Evolutionary conservation across 2,797 vertebrate species (phyloP), one percentile per base, ranked within the genome.

Genomic region (Miichthys miiuy): DNA sequence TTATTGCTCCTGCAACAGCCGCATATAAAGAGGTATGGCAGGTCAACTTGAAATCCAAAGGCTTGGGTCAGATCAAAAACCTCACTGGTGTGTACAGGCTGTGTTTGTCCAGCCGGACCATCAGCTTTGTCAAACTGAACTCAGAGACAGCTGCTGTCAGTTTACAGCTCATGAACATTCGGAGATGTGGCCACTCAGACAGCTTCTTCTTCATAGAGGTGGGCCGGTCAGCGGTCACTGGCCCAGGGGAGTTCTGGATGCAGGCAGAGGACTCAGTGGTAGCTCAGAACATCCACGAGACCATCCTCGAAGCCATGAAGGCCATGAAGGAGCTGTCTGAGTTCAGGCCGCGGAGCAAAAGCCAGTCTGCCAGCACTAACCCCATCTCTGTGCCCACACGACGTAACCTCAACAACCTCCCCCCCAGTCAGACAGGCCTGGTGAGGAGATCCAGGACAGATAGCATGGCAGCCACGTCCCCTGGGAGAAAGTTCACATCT

Each of bases 131-230:
- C 27, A 98, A 97, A 68, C 95, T 98, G 69, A 99, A 99, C 91
- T 97, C 97, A 17, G 96, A 98, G 65, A 95, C 94, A n/a, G 96
- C 98, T 30, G 96, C 97, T 9, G 98, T 99, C 74, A 97, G 94
- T 46, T 90, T 99, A 76, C 98, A 99, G 94, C 96, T 99, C 46
- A 99, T 98, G 97, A 99, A 97, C 89, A 98, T 99, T 62, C 92
- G 98, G 55, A 95, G 98, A 79, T 99, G 98, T 56, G 98, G 98
- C 21, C 98, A 99, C 94, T 99, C 98, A 0, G 98, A 99, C 89
- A 98, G 95, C 84, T 99, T 98, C 80, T 99, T 99, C 89, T 99
- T 99, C 93, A 98, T 99, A 13, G 98, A 99, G 89, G 97, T 99
- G 87, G 98, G 98, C 30, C 95, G 98, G 63, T 99, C 98, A 0